Evolutionary conservation across 2,888 invertebrate species (phyloP).

Genomic region (Archips xylosteana): DNA sequence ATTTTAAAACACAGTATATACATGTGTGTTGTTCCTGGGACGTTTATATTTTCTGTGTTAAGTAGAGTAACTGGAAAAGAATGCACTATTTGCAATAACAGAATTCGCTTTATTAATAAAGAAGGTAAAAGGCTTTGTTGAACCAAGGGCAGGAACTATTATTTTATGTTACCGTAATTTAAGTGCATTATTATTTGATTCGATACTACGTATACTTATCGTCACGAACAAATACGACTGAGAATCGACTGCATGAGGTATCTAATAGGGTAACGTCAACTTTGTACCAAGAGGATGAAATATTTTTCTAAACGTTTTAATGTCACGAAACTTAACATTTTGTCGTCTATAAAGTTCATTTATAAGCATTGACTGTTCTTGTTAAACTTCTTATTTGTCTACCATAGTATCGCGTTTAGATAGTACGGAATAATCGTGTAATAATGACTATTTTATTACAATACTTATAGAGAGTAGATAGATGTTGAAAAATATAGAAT

Average conservation of each 20-base stretch:
- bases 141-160: constrained; percentile 24
- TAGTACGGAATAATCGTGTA: constrained; percentile 43
- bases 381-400: constrained; percentile 63
- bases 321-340: constrained; percentile 68
- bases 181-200: constrained; percentile 49
- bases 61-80: not conserved
- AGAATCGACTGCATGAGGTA: constrained; percentile 78
- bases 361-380: constrained; percentile 74
- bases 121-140: constrained; percentile 8
- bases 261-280: constrained; percentile 70
- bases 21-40: not conserved
- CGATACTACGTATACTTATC: constrained; percentile 45
- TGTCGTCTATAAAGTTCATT: constrained; percentile 67
- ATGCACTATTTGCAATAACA: constrained; percentile 18
- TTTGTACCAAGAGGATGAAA: constrained; percentile 70
- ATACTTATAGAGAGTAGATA: constrained; percentile 66
- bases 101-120: constrained; percentile 29
- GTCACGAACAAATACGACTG: constrained; percentile 69
- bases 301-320: constrained; percentile 85
- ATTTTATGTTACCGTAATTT: constrained; percentile 39
- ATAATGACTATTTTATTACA: constrained; percentile 43
- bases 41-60: not conserved
- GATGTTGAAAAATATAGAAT: constrained; percentile 73
- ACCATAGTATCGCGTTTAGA: constrained; percentile 38
- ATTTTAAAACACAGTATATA: too few relatives aligned